phyloP scores from a whole-genome alignment of 2,797 vertebrate genomes.

The Phoxinus dragarum region DNA sequence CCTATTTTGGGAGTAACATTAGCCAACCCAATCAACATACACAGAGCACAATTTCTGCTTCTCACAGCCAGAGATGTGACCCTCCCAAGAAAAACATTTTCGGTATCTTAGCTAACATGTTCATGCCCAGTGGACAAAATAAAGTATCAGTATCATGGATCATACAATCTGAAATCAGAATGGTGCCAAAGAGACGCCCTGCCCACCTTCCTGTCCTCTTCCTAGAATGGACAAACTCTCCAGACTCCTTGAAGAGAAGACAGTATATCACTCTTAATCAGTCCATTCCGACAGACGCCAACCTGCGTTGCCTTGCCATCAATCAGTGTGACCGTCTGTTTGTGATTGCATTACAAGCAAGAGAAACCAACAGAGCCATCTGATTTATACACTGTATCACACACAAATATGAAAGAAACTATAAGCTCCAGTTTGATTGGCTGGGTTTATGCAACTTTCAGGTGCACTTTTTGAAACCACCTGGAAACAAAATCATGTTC shows the following conservation, averaged over 20 bases:
- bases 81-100: slow-evolving; percentile 73
- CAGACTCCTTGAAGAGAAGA: neutral
- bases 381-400: neutral
- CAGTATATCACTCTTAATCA: neutral
- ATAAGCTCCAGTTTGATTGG: neutral
- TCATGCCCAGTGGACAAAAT: slow-evolving; percentile 67
- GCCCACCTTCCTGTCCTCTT: slow-evolving; percentile 5
- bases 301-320: neutral
- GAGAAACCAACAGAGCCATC: neutral
- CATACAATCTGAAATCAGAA: slow-evolving; percentile 2
- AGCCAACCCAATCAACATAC: slow-evolving; percentile 68
- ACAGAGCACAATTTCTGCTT: slow-evolving; percentile 52
- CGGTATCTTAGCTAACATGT: slow-evolving; percentile 68
- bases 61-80: slow-evolving; percentile 66
- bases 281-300: neutral
- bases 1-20: slow-evolving; percentile 75
- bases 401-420: neutral
- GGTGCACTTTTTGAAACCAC: neutral
- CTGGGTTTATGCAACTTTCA: too few species aligned
- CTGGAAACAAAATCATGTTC: slow-evolving; percentile 6
- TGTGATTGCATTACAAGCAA: neutral
- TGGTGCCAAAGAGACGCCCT: slow-evolving; percentile 6
- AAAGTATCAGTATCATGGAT: slow-evolving; percentile 58
- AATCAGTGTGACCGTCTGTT: neutral
- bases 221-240: slow-evolving; percentile 18